Evolutionary conservation across 1,140 invertebrate species (phyloP).

Genomic region (Anoplolepis gracilipes): DNA sequence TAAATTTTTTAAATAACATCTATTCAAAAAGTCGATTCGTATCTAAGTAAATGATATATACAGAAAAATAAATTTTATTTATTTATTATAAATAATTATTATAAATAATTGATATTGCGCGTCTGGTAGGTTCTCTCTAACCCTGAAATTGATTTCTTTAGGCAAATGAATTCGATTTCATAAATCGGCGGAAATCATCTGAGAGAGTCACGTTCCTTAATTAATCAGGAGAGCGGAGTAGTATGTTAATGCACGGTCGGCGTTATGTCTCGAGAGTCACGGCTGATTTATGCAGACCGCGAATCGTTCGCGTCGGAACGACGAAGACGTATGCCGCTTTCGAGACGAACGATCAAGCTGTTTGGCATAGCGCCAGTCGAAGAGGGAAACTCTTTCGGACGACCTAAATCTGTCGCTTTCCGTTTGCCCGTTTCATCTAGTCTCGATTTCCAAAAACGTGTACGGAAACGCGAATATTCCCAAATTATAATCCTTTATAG

Average conservation of each 20-base stretch:
- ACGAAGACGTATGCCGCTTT: conserved; percentile 66
- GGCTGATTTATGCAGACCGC: conserved; percentile 57
- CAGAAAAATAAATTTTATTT: not conserved
- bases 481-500: not conserved
- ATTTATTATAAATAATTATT: not conserved
- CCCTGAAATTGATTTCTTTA: not conserved
- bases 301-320: conserved; percentile 58
- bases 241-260: conserved; percentile 38
- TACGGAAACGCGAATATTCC: not conserved
- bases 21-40: no score
- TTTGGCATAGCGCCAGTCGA: conserved; percentile 64
- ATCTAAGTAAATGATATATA: no score
- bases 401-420: conserved; percentile 73
- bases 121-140: not conserved
- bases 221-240: conserved; percentile 21
- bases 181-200: conserved; percentile 2
- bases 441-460: conserved; percentile 37
- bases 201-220: conserved; percentile 37
- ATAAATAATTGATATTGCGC: not conserved
- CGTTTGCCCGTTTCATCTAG: conserved; percentile 60
- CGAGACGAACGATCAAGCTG: conserved; percentile 58
- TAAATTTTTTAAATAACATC: no score
- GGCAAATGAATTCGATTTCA: not conserved
- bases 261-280: conserved; percentile 51
- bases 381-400: conserved; percentile 69